Base-by-base conservation (phyloP, 2,888 invertebrate genomes). In the Zelleria hepariella region DNA sequence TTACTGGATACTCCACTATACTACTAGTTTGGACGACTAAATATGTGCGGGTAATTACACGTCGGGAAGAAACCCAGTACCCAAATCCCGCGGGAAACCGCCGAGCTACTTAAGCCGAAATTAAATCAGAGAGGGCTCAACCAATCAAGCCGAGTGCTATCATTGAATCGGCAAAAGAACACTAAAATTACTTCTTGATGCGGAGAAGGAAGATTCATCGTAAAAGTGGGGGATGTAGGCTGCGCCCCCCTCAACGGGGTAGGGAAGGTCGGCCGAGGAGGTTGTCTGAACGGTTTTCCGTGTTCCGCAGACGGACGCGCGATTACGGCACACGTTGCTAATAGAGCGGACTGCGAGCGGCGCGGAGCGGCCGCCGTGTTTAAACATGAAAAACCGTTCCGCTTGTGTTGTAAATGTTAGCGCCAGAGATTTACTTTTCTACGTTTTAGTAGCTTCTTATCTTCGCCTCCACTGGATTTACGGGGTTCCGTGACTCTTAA, bases 121-220 rank as follows among this genome's bases (percentile, higher is more conserved):
- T 88, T 88, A 88, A 88, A 88, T 88, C 87, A 86, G 85, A 86
- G 87, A 84, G 86, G 85, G 85, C 80, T 86, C 83, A 82, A 86
- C 87, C 86, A 88, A 87, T 88, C 87, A 86, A 78, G 75, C 73
- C 87, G 86, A 88, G 87, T 88, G 87, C 86, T 88, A 87, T 86
- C 88, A 86, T 87, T 87, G 86, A 87, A 87, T 87, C 86, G 86
- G 85, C 80, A 84, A 87, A 86, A 85, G 84, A 87, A 88, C 87
- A 87, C 86, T 86, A 86, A 87, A 87, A 87, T 87, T 87, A 86
- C 87, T 88, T 87, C 87, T 86, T 87, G 87, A 86, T 87, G 85
- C 86, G 85, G 82, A 85, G 87, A 86, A 87, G 86, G 87, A 88
- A 87, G 87, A 88, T 87, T 87, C 87, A 87, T 87, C 87, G 87